Conservation (phyloP, 2,797 vertebrate genomes). For the Menidia menidia region DNA sequence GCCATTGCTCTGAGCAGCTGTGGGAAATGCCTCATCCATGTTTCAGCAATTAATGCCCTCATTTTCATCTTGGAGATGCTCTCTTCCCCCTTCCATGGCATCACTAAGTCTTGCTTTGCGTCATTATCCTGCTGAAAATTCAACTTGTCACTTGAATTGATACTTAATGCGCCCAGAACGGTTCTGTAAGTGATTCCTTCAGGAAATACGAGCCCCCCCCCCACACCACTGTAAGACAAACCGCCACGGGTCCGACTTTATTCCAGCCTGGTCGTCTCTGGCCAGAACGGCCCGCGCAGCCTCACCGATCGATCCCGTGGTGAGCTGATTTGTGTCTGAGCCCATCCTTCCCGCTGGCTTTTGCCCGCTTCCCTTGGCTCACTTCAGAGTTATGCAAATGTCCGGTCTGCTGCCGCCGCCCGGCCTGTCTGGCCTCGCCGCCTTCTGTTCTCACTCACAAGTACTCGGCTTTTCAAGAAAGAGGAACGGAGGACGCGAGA, state of each 20-base stretch:
- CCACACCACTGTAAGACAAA: neutral
- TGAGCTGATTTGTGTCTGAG: slow-evolving; percentile 2
- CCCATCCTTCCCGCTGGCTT: neutral
- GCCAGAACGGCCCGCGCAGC: too few relatives aligned
- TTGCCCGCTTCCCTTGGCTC: neutral
- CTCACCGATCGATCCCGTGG: neutral
- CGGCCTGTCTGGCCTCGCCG: neutral
- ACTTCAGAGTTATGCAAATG: slow-evolving; percentile 7
- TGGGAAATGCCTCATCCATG: neutral
- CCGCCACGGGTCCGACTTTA: neutral
- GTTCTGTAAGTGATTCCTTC: neutral
- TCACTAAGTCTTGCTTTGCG: neutral
- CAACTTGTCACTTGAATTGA: neutral
- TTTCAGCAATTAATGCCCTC: neutral
- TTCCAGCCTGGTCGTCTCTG: neutral
- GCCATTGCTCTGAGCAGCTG: neutral
- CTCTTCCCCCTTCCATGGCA: neutral
- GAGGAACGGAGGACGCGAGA: neutral
- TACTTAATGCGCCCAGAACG: neutral
- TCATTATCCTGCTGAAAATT: neutral
- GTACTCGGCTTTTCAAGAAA: neutral
- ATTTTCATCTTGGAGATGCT: neutral
- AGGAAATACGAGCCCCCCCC: neutral
- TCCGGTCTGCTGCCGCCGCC: slow-evolving; percentile 19
- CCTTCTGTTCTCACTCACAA: slow-evolving; percentile 11